These are phyloP conservation scores for Drosophila albomicans DNA, from an alignment of 1,140 invertebrate genomes.

Conservation along the genomic window DNA sequence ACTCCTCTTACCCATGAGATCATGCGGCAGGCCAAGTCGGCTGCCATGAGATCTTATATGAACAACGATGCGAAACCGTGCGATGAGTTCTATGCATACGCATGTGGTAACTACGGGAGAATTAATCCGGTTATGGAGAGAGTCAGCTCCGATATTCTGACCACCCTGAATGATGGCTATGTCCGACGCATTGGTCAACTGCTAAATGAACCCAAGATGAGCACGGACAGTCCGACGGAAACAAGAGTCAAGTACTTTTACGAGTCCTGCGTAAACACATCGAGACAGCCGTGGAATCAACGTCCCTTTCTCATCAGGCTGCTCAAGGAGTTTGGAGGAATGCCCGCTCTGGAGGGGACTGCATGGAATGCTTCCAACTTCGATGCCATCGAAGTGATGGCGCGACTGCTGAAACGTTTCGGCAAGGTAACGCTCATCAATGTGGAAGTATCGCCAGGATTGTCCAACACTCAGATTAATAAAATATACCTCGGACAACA, in stretches of 20 bases:
- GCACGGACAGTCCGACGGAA: constrained; percentile 67
- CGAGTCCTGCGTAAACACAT: constrained; percentile 82
- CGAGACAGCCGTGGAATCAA: constrained; percentile 85
- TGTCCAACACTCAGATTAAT: constrained; percentile 63
- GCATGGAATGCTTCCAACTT: constrained; percentile 88
- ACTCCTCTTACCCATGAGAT: constrained; percentile 85
- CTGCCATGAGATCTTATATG: constrained; percentile 69
- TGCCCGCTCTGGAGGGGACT: constrained; percentile 89
- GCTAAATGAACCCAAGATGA: constrained; percentile 57
- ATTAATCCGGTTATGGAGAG: constrained; percentile 60
- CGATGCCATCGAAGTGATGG: constrained; percentile 88
- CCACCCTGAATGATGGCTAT: constrained; percentile 66
- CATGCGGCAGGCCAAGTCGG: constrained; percentile 81
- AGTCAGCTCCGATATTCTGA: constrained; percentile 86
- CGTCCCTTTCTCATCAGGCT: constrained; percentile 86
- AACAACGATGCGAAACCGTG: constrained; percentile 87
- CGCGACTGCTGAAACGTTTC: constrained; percentile 86
- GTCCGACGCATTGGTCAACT: constrained; percentile 52
- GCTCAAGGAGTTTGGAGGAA: constrained; percentile 89
- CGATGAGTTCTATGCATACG: constrained; percentile 90
- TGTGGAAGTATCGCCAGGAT: constrained; percentile 57
- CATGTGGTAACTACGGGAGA: constrained; percentile 87
- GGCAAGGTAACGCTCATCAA: constrained; percentile 86
- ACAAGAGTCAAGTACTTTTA: constrained; percentile 77
- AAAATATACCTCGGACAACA: constrained; percentile 69